Base-by-base conservation (phyloP, 2,888 invertebrate species). In the Conchocele bisecta region DNA sequence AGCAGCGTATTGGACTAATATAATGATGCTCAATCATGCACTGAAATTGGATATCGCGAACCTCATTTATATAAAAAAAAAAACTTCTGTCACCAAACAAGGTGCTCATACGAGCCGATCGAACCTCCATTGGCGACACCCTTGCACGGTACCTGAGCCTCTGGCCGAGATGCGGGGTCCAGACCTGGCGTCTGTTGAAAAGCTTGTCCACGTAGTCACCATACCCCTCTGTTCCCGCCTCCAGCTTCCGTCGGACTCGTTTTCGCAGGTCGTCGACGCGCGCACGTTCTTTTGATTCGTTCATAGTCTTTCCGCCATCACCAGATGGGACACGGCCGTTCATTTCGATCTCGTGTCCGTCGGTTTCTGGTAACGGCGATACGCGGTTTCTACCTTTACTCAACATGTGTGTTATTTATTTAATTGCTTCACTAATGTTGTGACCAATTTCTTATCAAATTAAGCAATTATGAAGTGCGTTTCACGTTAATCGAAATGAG, bases 101-200 rank as follows among this genome's bases (percentile, higher is more conserved):
- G n/a, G n/a, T n/a, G n/a, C n/a, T n/a, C n/a, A n/a, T n/a, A n/a
- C n/a, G n/a, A n/a, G n/a, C n/a, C n/a, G n/a, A n/a, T n/a, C n/a
- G n/a, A n/a, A n/a, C n/a, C n/a, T n/a, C n/a, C n/a, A n/a, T n/a
- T n/a, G n/a, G n/a, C n/a, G n/a, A n/a, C n/a, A n/a, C n/a, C n/a
- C n/a, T n/a, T n/a, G n/a, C n/a, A n/a, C n/a, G n/a, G n/a, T 51
- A 75, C 76, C 72, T 48, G 61, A 56, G 68, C 17, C 76, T 50
- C 59, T 76, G 60, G 61, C 76, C 57, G 0, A 76, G 39, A 31
- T 44, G 69, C 39, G 76, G 72, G 13, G 68, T 76, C 76, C 76
- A 76, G 4, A 72, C 68, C 17, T 76, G 61, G n/a, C 64, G 48
- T 42, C 69, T 69, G 39, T 76, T 76, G 59, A 76, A 76, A 9